A percentile compares a stretch with the other conserved stretches of the same genome.
phyloP scores from a whole-genome alignment of 1,140 invertebrate genomes.

The Propsilocerus akamusi region DNA sequence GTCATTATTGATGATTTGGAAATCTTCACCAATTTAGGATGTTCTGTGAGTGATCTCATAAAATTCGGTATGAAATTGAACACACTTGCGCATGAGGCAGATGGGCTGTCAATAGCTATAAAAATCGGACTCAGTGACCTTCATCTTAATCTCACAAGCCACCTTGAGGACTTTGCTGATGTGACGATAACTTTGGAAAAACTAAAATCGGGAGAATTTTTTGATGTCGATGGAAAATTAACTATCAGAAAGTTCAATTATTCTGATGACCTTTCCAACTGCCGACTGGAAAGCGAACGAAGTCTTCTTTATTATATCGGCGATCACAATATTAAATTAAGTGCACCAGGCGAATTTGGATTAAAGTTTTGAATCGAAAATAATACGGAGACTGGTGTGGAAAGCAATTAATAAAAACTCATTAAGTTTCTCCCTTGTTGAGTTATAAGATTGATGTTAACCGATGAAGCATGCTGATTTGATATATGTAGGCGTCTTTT shows the following conservation, averaged over 20 bases:
- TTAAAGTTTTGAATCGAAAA: conserved; percentile 12
- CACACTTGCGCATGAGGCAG: conserved; percentile 22
- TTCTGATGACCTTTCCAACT: conserved; percentile 22
- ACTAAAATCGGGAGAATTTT: conserved; percentile 42
- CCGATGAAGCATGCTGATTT: too few relatives aligned
- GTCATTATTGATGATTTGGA: conserved; percentile 50
- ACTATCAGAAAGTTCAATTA: conserved; percentile 28
- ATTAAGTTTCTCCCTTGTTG: too few relatives aligned
- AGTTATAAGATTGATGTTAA: too few relatives aligned
- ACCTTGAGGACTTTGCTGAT: conserved; percentile 37
- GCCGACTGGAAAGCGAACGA: conserved; percentile 21
- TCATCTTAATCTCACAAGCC: conserved; percentile 30
- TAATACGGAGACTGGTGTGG: too few relatives aligned
- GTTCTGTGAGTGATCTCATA: conserved; percentile 29
- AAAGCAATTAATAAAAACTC: too few relatives aligned
- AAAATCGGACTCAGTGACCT: conserved; percentile 31
- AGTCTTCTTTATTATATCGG: conserved; percentile 45
- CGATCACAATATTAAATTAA: conserved; percentile 48
- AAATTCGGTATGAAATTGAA: conserved; percentile 29
- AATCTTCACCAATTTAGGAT: conserved; percentile 42
- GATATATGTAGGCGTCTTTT: too few relatives aligned
- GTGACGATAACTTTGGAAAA: conserved; percentile 38
- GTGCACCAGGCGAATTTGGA: conserved; percentile 35
- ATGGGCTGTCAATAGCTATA: conserved; percentile 29
- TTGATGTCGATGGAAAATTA: conserved; percentile 45